These are phyloP conservation scores for Drosophila tanythrix DNA, from an alignment of 2,888 invertebrate species.

Conservation along the genomic window DNA sequence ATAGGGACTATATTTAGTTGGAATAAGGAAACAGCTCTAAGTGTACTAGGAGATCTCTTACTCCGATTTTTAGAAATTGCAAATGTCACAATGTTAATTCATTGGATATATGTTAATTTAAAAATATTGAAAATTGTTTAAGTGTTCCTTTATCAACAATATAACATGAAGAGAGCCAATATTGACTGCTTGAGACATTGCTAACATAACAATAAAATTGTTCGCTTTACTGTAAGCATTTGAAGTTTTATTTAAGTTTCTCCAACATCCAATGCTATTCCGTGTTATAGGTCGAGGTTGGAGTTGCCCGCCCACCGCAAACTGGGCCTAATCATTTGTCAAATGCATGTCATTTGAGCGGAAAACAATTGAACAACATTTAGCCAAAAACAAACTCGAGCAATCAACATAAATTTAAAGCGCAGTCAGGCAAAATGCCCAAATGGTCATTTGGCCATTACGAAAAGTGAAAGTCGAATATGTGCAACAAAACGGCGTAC, in stretches of 20 bases:
- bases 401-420: slow-evolving; percentile 80
- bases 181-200: not conserved
- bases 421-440: slow-evolving; percentile 65
- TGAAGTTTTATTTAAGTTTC: not conserved
- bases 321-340: slow-evolving; percentile 70
- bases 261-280: not conserved
- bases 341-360: slow-evolving; percentile 75
- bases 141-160: not conserved
- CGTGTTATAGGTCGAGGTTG: slow-evolving; percentile 24
- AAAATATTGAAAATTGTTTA: not conserved
- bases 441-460: slow-evolving; percentile 71
- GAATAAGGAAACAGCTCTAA: not conserved
- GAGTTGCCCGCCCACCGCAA: slow-evolving; percentile 25
- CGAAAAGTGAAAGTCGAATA: slow-evolving; percentile 77
- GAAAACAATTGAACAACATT: slow-evolving; percentile 81
- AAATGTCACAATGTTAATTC: not conserved
- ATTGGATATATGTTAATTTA: not conserved
- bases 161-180: not conserved
- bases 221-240: not conserved
- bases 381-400: slow-evolving; percentile 65
- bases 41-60: not conserved
- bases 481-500: slow-evolving; percentile 57
- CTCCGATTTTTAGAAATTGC: fast-evolving
- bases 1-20: not conserved
- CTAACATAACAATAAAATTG: not conserved